A percentile compares a stretch with the other conserved stretches of the same genome.
Evolutionary conservation across 2,113 vertebrate species (phyloP).

Genomic region (Cynoglossus semilaevis): DNA sequence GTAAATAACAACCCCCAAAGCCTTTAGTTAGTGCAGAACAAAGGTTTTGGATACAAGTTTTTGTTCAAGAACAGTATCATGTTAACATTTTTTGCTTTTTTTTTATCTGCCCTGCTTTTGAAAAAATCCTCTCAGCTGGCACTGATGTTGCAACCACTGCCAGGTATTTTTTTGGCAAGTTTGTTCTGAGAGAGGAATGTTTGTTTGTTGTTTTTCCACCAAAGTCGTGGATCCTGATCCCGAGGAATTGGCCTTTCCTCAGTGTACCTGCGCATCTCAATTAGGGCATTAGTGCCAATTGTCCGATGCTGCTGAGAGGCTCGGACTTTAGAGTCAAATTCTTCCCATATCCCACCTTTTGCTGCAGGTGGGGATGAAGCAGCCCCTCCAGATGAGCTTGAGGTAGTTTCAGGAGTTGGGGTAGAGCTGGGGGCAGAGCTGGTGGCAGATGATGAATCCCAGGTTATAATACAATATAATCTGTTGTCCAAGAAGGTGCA

Average conservation of each 20-base stretch:
- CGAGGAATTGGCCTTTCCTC: not conserved
- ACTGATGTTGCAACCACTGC: not conserved
- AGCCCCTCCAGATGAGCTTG: not conserved
- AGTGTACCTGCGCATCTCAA: not conserved
- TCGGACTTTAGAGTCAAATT: not conserved
- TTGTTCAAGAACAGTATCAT: too few relatives aligned
- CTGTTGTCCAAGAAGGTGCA: not conserved
- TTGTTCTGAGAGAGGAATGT: not conserved
- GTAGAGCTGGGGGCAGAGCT: not conserved
- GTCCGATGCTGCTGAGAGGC: not conserved
- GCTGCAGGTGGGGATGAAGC: slow-evolving; percentile 1
- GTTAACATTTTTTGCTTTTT: not conserved
- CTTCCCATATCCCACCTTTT: not conserved
- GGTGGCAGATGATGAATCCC: too few relatives aligned
- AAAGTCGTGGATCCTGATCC: not conserved
- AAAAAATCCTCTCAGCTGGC: not conserved
- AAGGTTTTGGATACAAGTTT: too few relatives aligned
- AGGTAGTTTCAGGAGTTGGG: not conserved
- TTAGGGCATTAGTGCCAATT: not conserved
- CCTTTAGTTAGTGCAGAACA: too few relatives aligned
- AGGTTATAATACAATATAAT: not conserved
- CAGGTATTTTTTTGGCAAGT: not conserved
- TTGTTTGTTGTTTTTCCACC: not conserved
- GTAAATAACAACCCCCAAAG: too few relatives aligned
- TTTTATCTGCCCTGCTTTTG: not conserved